Percentiles rank a stretch among this genome's conserved stretches.
Conservation (phyloP, 2,113 vertebrate genomes). For the Caracal caracal region DNA sequence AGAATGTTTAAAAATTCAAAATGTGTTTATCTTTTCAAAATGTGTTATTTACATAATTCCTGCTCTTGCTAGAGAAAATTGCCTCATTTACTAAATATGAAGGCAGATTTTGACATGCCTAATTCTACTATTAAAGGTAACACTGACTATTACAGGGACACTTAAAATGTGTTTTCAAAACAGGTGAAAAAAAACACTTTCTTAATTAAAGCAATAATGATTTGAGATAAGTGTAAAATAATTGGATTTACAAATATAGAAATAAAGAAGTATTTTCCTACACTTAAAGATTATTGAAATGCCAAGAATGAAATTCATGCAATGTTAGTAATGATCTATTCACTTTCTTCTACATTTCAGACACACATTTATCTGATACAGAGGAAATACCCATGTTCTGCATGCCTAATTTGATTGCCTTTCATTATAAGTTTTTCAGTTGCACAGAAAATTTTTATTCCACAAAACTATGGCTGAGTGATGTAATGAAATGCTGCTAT, state of each 20-base stretch:
- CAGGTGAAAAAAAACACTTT: neutral
- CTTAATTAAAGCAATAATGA: neutral
- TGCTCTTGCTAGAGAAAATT: constrained; percentile 3
- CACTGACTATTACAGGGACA: neutral
- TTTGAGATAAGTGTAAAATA: neutral
- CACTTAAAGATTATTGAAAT: neutral
- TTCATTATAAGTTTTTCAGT: constrained; percentile 35
- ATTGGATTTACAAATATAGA: neutral
- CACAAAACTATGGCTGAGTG: constrained; percentile 18
- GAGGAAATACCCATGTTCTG: neutral
- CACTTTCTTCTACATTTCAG: neutral
- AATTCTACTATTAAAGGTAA: constrained; percentile 14
- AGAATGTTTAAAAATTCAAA: constrained; percentile 16
- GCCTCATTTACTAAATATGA: neutral
- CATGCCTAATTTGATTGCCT: constrained; percentile 24
- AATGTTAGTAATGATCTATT: neutral
- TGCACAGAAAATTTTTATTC: constrained; percentile 24
- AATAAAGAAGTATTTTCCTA: neutral
- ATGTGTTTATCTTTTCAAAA: constrained; percentile 20
- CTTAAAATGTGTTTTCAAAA: neutral
- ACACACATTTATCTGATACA: neutral
- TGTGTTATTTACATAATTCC: neutral
- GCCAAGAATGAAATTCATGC: neutral
- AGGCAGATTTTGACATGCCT: neutral
- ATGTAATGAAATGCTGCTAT: neutral